Evolutionary conservation across 2,888 invertebrate genomes (phyloP).

Genomic region (Polymixis lichenea): DNA sequence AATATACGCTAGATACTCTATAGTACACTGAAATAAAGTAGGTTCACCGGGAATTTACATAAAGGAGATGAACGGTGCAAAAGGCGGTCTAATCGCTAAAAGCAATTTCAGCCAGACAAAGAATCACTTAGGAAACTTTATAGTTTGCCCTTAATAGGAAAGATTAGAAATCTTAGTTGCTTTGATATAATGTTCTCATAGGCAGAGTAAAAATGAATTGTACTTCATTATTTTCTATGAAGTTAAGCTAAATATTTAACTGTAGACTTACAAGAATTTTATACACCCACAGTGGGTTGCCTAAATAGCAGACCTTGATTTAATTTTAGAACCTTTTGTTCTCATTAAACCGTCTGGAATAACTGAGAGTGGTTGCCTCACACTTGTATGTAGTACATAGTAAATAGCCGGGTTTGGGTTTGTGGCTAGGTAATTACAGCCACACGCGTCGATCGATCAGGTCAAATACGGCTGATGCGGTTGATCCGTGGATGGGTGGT

Average conservation of each 20-base stretch:
- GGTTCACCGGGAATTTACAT: conserved; percentile 41
- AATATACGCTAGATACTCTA: background rate
- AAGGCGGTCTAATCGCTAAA: conserved; percentile 40
- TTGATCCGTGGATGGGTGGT: no score
- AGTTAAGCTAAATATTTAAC: conserved; percentile 6
- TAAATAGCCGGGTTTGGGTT: no score
- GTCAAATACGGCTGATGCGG: no score
- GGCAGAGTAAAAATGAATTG: conserved; percentile 6
- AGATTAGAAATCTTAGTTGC: conserved; percentile 32
- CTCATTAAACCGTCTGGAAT: background rate
- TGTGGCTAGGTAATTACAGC: no score
- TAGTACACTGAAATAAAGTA: background rate
- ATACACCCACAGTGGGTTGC: background rate
- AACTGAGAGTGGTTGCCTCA: background rate
- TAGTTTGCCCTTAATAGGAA: conserved; percentile 29
- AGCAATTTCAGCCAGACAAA: conserved; percentile 47
- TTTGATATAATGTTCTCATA: conserved; percentile 40
- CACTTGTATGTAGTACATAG: background rate
- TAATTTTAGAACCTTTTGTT: conserved; percentile 7
- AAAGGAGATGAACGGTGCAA: conserved; percentile 34
- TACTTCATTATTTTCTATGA: conserved; percentile 4
- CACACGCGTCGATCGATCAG: no score
- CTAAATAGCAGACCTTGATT: background rate
- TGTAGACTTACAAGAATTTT: background rate
- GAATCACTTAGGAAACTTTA: conserved; percentile 45